Percentiles rank a stretch among this genome's conserved stretches.
phyloP scores from a whole-genome alignment of 2,113 vertebrate genomes.

The Chionis minor region DNA sequence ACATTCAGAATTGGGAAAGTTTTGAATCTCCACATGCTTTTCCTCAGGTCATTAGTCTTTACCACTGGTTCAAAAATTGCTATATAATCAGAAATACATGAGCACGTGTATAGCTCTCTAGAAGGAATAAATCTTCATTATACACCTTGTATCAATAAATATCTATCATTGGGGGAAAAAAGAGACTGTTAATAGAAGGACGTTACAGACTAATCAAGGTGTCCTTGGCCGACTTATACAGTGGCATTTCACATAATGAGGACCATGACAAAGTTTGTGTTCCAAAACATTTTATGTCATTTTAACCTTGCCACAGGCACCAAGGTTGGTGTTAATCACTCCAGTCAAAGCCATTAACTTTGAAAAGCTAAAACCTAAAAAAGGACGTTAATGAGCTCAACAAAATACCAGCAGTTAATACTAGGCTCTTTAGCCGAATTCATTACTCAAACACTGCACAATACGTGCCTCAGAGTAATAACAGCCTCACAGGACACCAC shows the following conservation, averaged over 20 bases:
- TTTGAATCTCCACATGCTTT: background rate
- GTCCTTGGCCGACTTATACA: background rate
- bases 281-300: conserved; percentile 42
- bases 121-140: conserved; percentile 58
- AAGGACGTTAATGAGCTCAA: background rate
- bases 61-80: conserved; percentile 4
- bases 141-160: conserved; percentile 21
- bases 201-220: conserved; percentile 25
- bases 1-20: background rate
- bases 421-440: background rate
- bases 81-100: conserved; percentile 32
- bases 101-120: background rate
- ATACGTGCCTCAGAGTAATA: background rate
- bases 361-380: conserved; percentile 35
- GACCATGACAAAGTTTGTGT: conserved; percentile 24
- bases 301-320: conserved; percentile 18
- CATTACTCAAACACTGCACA: background rate
- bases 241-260: conserved; percentile 28
- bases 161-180: background rate
- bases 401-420: background rate
- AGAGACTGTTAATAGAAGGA: conserved; percentile 1
- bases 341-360: conserved; percentile 23
- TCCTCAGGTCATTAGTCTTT: conserved; percentile 18
- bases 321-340: conserved; percentile 51
- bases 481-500: background rate